phyloP scores from a whole-genome alignment of 2,113 vertebrate species.

The Bufo gargarizans region DNA sequence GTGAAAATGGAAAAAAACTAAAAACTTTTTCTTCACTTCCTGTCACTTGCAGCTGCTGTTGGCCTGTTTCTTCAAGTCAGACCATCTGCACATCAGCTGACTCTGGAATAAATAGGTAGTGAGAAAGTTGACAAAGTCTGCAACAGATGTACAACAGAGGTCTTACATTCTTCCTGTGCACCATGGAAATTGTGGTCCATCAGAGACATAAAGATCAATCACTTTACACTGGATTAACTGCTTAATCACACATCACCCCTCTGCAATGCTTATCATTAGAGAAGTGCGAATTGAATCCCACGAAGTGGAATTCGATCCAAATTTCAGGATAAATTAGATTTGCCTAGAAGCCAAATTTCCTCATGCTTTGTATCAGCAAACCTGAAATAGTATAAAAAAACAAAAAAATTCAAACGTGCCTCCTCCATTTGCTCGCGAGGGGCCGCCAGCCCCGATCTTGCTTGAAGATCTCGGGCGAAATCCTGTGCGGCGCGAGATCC shows the following conservation, averaged over 20 bases:
- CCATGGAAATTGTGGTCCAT: constrained; percentile 40
- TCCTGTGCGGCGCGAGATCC: too few species aligned
- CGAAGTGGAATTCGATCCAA: too few species aligned
- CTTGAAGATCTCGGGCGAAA: too few species aligned
- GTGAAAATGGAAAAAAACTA: neutral
- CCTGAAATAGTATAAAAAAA: too few species aligned
- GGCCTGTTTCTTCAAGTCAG: constrained; percentile 19
- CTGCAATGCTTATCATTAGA: neutral
- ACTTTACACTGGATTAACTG: constrained; percentile 22
- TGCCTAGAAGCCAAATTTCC: too few species aligned
- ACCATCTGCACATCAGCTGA: constrained; percentile 46
- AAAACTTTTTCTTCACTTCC: neutral
- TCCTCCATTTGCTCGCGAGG: too few species aligned
- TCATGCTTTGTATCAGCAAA: too few species aligned
- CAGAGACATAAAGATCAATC: constrained; percentile 26
- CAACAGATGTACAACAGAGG: constrained; percentile 32
- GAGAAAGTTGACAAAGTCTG: constrained; percentile 37
- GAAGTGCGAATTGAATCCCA: too few species aligned
- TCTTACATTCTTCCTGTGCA: constrained; percentile 32
- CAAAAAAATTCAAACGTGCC: too few species aligned
- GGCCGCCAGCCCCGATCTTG: too few species aligned
- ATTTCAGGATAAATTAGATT: too few species aligned
- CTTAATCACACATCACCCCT: neutral
- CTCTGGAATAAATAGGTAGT: constrained; percentile 20
- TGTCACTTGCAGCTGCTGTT: constrained; percentile 41